Base-by-base conservation (phyloP, 1,140 invertebrate species). In the Eulimnadia texana region DNA sequence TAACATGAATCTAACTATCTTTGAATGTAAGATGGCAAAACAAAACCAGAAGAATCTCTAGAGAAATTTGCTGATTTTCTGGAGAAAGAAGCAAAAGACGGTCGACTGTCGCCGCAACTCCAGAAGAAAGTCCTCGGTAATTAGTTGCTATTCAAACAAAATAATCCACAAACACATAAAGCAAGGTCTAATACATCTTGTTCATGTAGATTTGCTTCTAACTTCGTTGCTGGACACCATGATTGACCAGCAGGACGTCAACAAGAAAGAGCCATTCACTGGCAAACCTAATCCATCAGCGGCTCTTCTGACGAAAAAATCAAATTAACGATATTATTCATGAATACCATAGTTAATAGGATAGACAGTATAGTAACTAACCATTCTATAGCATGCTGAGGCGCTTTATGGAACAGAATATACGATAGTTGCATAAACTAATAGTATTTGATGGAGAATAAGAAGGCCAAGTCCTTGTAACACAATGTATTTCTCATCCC, bases 41-140 rank as follows among this genome's bases (percentile, higher is more conserved):
- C 77, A 42, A 78, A 83, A 65, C 81, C 83, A 2, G 83, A 84
- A 69, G 75, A 79, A 51, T 79, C 82, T 51, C 70, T 85, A 27
- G 78, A 83, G 65, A 80, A 82, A 62, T 80, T 86, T 68, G 83
- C 84, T 50, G 74, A 76, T 2, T 85, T 85, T 69, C 68, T 86
- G 11, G 83, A 86, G 69, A 72, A 75, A n/a, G 82, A 85, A 70
- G 80, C 82, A 1, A 80, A 80, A 64, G 72, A 80, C 60, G 84
- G 83, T 47, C 78, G 80, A 52, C 83, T 86, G 52, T 83, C 83
- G 1, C 72, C 80, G 60, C 76, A 78, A 58, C 73, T 85, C 61
- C 81, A 85, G 70, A 83, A 84, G 74, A 84, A 84, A 77, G 80
- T 86, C 16, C 75, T 86, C 57, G 80, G 84, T 86, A 71, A 71